phyloP scores from a whole-genome alignment of 2,113 vertebrate genomes.

The Gavia stellata region DNA sequence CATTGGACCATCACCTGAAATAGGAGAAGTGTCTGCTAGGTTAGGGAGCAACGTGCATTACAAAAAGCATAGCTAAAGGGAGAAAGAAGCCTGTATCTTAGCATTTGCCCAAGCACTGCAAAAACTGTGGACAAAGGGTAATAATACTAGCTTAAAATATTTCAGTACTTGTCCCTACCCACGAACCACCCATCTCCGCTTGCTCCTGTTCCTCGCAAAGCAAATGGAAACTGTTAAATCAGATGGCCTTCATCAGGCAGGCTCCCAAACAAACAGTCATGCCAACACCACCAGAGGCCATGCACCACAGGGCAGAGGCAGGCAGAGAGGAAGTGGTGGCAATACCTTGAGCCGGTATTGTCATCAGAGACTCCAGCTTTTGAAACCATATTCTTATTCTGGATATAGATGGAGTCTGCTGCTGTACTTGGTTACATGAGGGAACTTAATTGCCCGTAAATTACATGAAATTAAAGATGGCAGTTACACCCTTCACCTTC shows the following conservation, averaged over 20 bases:
- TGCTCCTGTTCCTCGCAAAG: background rate
- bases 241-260: background rate
- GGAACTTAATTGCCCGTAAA: background rate
- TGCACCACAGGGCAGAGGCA: accelerated
- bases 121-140: background rate
- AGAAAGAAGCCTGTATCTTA: background rate
- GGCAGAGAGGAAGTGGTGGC: background rate
- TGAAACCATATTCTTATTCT: background rate
- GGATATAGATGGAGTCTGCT: background rate
- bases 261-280: background rate
- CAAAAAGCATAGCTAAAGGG: background rate
- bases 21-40: background rate
- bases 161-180: background rate
- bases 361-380: background rate
- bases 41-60: background rate
- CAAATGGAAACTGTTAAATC: background rate
- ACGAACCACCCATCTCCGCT: accelerated
- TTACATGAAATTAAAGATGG: slow-evolving; percentile 26
- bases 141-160: background rate
- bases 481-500: slow-evolving; percentile 36
- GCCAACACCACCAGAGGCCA: background rate
- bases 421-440: background rate
- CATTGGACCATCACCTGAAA: background rate
- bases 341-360: background rate
- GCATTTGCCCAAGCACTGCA: background rate